These are phyloP conservation scores for Tautogolabrus adspersus DNA, from an alignment of 2,113 vertebrate genomes.

Conservation along the genomic window DNA sequence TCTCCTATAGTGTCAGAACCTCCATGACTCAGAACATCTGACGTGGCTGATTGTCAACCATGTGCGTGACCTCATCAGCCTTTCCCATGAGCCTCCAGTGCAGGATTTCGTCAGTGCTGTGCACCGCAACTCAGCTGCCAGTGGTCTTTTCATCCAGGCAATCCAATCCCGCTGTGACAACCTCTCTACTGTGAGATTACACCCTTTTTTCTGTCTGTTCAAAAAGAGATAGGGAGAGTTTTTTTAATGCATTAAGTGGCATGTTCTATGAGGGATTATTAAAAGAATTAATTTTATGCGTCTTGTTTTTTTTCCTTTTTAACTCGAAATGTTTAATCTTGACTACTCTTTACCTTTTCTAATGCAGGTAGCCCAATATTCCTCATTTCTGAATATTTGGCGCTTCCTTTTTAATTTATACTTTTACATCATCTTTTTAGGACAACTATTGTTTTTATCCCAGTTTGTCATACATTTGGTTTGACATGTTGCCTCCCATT, in stretches of 20 bases:
- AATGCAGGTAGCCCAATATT: neutral
- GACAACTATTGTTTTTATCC: no score
- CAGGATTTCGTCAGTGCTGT: constrained; percentile 98
- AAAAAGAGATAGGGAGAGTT: neutral
- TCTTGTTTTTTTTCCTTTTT: neutral
- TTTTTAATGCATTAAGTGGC: neutral
- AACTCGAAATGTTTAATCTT: no score
- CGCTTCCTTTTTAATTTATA: neutral
- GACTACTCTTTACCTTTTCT: neutral
- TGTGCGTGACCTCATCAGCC: constrained; percentile 92
- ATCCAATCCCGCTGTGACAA: constrained; percentile 97
- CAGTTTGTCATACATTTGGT: no score
- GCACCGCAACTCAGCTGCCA: constrained; percentile 96
- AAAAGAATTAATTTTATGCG: no score
- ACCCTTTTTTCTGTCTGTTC: neutral
- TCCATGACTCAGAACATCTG: constrained; percentile 97
- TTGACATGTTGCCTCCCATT: no score
- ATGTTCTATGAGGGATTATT: no score
- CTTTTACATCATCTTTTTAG: no score
- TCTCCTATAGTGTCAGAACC: constrained; percentile 92
- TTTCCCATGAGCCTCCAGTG: constrained; percentile 96
- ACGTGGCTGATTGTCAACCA: constrained; percentile 99
- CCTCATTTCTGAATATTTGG: neutral
- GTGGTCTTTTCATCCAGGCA: constrained; percentile 98
- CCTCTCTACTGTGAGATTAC: constrained; percentile 87